phyloP scores from a whole-genome alignment of 2,797 vertebrate species.

The Mycteria americana region DNA sequence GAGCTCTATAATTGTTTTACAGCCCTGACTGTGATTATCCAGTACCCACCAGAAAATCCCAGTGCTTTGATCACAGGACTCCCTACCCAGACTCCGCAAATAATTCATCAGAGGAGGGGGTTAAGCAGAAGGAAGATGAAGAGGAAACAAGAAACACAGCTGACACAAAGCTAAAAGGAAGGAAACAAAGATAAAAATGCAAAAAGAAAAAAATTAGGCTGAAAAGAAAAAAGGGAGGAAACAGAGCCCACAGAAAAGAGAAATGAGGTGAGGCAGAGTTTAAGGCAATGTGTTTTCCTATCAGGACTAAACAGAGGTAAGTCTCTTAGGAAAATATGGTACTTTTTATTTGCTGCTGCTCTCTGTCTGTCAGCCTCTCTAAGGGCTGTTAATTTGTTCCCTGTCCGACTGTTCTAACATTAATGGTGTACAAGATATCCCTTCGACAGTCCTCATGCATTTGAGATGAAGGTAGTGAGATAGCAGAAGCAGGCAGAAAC shows the following conservation, averaged over 20 bases:
- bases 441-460: constrained; percentile 18
- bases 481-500: constrained; percentile 46
- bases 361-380: constrained; percentile 5
- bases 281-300: constrained; percentile 8
- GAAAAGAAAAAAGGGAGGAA: constrained; percentile 1
- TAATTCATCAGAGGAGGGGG: background rate
- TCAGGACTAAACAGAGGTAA: constrained; percentile 3
- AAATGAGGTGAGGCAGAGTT: constrained; percentile 30
- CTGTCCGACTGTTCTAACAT: background rate
- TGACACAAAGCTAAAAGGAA: constrained; percentile 15
- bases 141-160: constrained; percentile 39
- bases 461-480: constrained; percentile 47
- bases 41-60: constrained; percentile 58
- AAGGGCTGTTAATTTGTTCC: constrained; percentile 28
- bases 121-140: constrained; percentile 22
- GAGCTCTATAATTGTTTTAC: constrained; percentile 62
- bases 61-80: constrained; percentile 55
- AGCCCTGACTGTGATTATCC: constrained; percentile 56
- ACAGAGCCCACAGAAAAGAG: constrained; percentile 14
- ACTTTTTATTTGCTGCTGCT: constrained; percentile 47
- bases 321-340: background rate
- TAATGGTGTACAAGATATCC: constrained; percentile 12
- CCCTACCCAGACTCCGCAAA: background rate
- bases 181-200: constrained; percentile 39
- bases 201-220: background rate